phyloP scores from a whole-genome alignment of 1,140 invertebrate genomes.

The Ostrea denselamellosa region DNA sequence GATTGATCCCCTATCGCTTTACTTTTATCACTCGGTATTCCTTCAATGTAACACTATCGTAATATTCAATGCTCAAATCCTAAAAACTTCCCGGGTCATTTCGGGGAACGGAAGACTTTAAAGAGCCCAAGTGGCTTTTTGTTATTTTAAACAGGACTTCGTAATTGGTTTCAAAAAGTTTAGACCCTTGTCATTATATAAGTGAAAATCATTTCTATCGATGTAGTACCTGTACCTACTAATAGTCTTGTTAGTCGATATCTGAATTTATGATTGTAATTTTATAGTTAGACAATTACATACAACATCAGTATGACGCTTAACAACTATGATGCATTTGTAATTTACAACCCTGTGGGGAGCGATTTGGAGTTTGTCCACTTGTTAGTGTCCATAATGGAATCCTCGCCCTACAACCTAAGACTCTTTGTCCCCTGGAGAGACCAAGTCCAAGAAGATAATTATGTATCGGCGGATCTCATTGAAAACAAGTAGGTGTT shows the following conservation, averaged over 20 bases:
- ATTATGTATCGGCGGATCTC: constrained; percentile 19
- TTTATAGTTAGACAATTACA: background rate
- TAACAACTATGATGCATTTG: constrained; percentile 23
- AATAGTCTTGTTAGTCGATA: too few relatives aligned
- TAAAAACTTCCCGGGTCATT: too few relatives aligned
- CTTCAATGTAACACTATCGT: too few relatives aligned
- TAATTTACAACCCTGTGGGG: constrained; percentile 35
- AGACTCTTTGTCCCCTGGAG: constrained; percentile 31
- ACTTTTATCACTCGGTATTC: too few relatives aligned
- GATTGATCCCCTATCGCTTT: too few relatives aligned
- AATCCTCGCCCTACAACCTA: constrained; percentile 30
- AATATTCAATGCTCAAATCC: too few relatives aligned
- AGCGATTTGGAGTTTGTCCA: constrained; percentile 26
- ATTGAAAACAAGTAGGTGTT: constrained; percentile 35
- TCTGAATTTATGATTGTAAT: too few relatives aligned
- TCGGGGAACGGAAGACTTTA: too few relatives aligned
- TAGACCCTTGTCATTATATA: background rate
- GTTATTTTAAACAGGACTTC: background rate
- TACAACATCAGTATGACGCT: background rate
- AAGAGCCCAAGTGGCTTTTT: too few relatives aligned
- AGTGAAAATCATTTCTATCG: background rate
- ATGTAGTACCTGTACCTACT: too few relatives aligned
- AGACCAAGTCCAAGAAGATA: background rate
- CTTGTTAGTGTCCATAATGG: background rate
- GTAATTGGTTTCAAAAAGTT: background rate